Evolutionary conservation across 37 sponge, comb jelly and placozoan genomes (phyloP), one percentile per base, ranked within the genome.

Genomic region (Mnemiopsis leidyi): DNA sequence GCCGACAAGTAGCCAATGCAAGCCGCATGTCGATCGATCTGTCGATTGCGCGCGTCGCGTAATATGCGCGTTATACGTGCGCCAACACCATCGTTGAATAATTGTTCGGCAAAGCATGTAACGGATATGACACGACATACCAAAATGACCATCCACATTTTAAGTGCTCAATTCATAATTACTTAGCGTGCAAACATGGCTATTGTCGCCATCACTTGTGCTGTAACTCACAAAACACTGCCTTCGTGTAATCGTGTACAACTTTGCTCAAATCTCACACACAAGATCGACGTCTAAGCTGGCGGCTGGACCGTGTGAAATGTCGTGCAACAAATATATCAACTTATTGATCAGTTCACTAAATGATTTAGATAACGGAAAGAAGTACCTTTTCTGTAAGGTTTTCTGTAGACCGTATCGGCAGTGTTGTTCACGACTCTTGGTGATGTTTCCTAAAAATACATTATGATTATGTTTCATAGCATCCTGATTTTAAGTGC

Each of bases 321-420:
- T n/a, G n/a, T n/a, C n/a, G n/a, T n/a, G n/a, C n/a, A n/a, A n/a
- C n/a, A n/a, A n/a, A n/a, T n/a, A n/a, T n/a, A n/a, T n/a, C n/a
- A n/a, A n/a, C n/a, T n/a, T n/a, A n/a, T n/a, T n/a, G n/a, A n/a
- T n/a, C n/a, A n/a, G n/a, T n/a, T n/a, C n/a, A n/a, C n/a, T n/a
- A n/a, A n/a, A n/a, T n/a, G n/a, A n/a, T n/a, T n/a, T n/a, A n/a
- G n/a, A n/a, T n/a, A n/a, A n/a, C n/a, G n/a, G n/a, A n/a, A n/a
- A n/a, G 13, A 5, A 5, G 61, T 71, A 77, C 79, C 79, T 32
- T 77, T 77, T 13, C 79, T 31, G 79, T 77, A 77, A 32, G 79
- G 79, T 32, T 32, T 77, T 32, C 36, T 77, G 73, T 69, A 69
- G 2, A 69, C 23, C 28, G 24, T 69, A 5, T 69, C 73, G n/a